Conservation (phyloP, 2,797 vertebrate genomes). For the Carcharodon carcharias region DNA sequence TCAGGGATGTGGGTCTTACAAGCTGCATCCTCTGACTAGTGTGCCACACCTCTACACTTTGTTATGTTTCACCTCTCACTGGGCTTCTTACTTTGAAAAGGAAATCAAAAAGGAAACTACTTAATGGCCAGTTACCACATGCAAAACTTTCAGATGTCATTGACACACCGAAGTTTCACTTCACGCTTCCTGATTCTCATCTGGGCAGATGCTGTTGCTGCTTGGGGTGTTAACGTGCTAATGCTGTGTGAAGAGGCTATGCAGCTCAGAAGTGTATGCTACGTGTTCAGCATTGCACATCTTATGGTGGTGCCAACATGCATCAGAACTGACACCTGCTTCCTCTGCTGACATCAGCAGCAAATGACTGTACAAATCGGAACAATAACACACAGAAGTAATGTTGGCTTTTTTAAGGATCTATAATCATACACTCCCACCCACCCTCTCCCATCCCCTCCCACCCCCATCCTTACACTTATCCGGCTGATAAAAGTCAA, state of each 20-base stretch:
- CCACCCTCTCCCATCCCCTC: background rate
- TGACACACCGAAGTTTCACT: background rate
- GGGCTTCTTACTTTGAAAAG: background rate
- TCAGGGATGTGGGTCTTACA: conserved; percentile 17
- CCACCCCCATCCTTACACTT: background rate
- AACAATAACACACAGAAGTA: background rate
- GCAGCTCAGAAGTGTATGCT: background rate
- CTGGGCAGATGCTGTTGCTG: conserved; percentile 1
- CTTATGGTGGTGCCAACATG: conserved; percentile 39
- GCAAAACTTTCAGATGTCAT: conserved; percentile 29
- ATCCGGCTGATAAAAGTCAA: background rate
- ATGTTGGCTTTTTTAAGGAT: background rate
- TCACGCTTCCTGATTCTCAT: conserved; percentile 5
- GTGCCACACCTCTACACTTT: conserved; percentile 30
- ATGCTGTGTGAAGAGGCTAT: background rate
- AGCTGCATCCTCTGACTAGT: conserved; percentile 31
- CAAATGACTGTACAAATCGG: conserved; percentile 37
- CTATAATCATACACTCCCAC: background rate
- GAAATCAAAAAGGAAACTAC: conserved; percentile 34
- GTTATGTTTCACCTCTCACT: background rate
- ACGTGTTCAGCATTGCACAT: background rate
- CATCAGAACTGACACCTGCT: conserved; percentile 39
- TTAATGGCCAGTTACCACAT: background rate
- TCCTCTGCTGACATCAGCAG: conserved; percentile 42
- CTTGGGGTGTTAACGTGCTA: background rate